Evolutionary conservation across 2,888 invertebrate genomes (phyloP).

Genomic region (Fabriciana adippe): DNA sequence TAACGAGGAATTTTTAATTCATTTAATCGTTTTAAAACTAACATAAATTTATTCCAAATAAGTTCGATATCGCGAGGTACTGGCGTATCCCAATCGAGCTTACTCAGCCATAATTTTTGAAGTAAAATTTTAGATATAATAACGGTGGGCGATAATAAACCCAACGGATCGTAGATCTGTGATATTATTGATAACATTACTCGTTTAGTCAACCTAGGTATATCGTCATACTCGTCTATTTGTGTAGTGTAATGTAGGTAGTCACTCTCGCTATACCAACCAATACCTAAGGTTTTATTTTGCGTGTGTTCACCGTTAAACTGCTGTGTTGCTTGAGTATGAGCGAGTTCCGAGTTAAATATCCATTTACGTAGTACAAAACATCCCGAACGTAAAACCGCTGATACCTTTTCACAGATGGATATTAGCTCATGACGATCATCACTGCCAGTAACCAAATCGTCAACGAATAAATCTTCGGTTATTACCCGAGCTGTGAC

Average conservation of each 20-base stretch:
- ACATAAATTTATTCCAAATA: too few relatives aligned
- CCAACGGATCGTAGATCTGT: conserved; percentile 30
- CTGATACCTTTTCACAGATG: too few relatives aligned
- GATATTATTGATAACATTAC: conserved; percentile 19
- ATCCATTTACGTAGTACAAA: conserved; percentile 20
- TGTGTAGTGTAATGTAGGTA: conserved; percentile 10
- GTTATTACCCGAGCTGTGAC: too few relatives aligned
- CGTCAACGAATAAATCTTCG: conserved; percentile 8
- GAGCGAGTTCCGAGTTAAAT: neutral
- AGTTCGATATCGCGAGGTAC: too few relatives aligned
- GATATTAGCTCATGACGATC: too few relatives aligned
- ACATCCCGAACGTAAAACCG: neutral
- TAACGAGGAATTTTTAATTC: too few relatives aligned
- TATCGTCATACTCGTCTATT: neutral
- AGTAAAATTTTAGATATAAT: conserved; percentile 26
- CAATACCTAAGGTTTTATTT: conserved; percentile 21
- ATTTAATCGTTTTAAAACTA: too few relatives aligned
- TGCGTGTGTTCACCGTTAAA: neutral
- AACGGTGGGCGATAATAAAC: conserved; percentile 18
- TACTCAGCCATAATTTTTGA: conserved; percentile 23
- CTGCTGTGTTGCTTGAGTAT: neutral
- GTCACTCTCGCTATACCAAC: conserved; percentile 8
- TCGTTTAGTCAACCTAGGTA: conserved; percentile 11
- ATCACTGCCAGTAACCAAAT: neutral
- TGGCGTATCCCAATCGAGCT: too few relatives aligned